Conservation (phyloP, 2,888 invertebrate species). For the Sepiola atlantica region DNA sequence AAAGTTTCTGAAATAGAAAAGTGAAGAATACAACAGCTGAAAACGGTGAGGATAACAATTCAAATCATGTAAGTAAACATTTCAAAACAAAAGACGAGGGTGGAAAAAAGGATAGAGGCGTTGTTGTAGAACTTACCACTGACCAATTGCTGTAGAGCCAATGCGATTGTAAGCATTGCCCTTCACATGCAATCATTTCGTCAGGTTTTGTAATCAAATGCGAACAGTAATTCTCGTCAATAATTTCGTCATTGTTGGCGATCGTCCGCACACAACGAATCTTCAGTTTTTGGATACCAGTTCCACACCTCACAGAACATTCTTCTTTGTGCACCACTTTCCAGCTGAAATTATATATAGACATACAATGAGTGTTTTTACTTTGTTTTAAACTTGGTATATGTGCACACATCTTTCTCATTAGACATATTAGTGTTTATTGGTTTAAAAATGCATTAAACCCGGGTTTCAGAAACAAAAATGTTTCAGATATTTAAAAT, state of each 20-base stretch:
- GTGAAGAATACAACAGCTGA: no score
- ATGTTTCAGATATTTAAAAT: no score
- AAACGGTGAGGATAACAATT: no score
- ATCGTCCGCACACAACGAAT: constrained; percentile 79
- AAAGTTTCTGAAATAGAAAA: no score
- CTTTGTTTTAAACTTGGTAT: no score
- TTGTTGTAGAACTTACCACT: constrained; percentile 77
- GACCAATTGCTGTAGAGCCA: constrained; percentile 87
- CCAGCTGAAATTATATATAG: constrained; percentile 77
- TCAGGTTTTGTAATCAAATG: constrained; percentile 77
- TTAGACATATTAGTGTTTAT: no score
- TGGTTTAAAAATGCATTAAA: no score
- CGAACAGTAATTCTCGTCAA: constrained; percentile 77
- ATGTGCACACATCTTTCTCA: no score
- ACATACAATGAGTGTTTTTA: background rate
- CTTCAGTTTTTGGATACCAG: constrained; percentile 79
- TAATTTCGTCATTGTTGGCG: constrained; percentile 55
- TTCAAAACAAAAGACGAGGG: no score
- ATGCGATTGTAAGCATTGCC: constrained; percentile 80
- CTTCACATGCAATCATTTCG: constrained; percentile 78
- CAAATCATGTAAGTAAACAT: no score
- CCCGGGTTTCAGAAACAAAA: no score
- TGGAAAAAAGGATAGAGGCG: no score
- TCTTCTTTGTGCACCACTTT: constrained; percentile 78
- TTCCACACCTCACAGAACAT: constrained; percentile 84